phyloP scores from a whole-genome alignment of 1,140 invertebrate genomes.

The Cepaea nemoralis region DNA sequence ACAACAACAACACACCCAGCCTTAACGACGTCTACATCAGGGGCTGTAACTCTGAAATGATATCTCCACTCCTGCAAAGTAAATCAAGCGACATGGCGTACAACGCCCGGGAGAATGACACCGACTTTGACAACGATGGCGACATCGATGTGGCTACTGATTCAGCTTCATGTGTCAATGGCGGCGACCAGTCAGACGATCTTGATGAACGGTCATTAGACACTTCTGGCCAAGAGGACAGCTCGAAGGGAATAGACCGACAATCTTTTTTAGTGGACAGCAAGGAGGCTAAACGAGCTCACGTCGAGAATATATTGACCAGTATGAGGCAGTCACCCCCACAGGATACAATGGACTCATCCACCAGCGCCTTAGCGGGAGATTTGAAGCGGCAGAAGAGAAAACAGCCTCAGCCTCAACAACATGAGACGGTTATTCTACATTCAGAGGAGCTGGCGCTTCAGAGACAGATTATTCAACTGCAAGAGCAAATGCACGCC shows the following conservation, averaged over 20 bases:
- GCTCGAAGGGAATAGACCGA: neutral
- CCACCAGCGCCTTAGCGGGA: neutral
- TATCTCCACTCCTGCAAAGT: slow-evolving; percentile 39
- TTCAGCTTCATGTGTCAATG: slow-evolving; percentile 21
- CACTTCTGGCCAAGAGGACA: neutral
- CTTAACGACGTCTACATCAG: slow-evolving; percentile 54
- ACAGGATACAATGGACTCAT: slow-evolving; percentile 27
- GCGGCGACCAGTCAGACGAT: slow-evolving; percentile 28
- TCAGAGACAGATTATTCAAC: slow-evolving; percentile 14
- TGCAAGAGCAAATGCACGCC: slow-evolving; percentile 22
- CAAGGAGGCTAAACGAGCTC: slow-evolving; percentile 35
- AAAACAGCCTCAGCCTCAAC: slow-evolving; percentile 94
- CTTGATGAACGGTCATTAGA: slow-evolving; percentile 25
- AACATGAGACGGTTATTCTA: slow-evolving; percentile 79
- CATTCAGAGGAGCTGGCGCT: slow-evolving; percentile 5
- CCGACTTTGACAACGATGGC: slow-evolving; percentile 56
- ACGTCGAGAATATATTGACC: slow-evolving; percentile 35
- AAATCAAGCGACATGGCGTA: slow-evolving; percentile 48
- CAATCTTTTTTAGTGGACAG: neutral
- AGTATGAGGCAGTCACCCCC: slow-evolving; percentile 23
- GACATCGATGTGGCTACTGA: slow-evolving; percentile 43
- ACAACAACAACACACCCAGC: slow-evolving; percentile 66
- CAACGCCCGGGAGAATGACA: slow-evolving; percentile 43
- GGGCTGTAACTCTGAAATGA: slow-evolving; percentile 66
- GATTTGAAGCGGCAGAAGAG: slow-evolving; percentile 88